Conservation (phyloP, 2,797 vertebrate genomes). For the Ciconia nigra region DNA sequence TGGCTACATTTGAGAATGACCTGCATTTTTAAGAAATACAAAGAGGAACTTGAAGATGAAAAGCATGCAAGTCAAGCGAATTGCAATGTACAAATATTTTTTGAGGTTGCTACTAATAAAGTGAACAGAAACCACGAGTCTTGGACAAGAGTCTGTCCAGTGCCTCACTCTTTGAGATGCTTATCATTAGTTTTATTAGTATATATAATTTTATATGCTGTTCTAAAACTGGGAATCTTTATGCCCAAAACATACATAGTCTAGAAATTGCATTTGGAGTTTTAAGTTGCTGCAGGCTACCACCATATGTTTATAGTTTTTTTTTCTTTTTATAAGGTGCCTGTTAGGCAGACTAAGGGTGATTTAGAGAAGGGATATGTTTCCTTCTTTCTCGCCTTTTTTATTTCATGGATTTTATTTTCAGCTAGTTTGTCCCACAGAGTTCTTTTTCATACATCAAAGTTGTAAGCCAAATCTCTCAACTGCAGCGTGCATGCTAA, state of each 20-base stretch:
- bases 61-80: neutral
- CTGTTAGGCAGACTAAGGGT: neutral
- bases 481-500: neutral
- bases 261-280: slow-evolving; percentile 37
- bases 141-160: neutral
- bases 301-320: neutral
- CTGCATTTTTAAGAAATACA: neutral
- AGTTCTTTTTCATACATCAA: neutral
- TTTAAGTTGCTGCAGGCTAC: slow-evolving; percentile 41
- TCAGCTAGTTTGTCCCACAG: neutral
- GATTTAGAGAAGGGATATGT: neutral
- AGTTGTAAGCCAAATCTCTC: slow-evolving; percentile 2
- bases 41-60: neutral
- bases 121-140: neutral
- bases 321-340: slow-evolving; percentile 15
- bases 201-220: neutral
- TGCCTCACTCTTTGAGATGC: neutral
- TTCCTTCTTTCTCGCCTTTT: neutral
- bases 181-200: neutral
- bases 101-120: neutral
- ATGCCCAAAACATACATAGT: neutral
- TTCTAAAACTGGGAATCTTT: neutral
- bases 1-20: neutral
- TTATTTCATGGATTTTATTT: slow-evolving; percentile 3
- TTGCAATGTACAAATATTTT: neutral